phyloP scores from a whole-genome alignment of 2,888 invertebrate species.

The Thymelicus sylvestris region DNA sequence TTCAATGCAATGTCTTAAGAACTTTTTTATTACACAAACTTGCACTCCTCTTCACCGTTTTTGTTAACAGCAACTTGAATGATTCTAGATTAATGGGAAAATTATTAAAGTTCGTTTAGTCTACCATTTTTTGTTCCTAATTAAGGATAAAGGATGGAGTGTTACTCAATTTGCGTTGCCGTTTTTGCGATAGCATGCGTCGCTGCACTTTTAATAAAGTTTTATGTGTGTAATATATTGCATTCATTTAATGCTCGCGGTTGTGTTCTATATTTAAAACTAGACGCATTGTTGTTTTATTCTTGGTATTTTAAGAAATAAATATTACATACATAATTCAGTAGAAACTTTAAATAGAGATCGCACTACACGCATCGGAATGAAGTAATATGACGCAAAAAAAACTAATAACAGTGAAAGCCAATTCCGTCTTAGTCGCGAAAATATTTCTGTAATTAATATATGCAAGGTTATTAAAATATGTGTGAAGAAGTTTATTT shows the following conservation, averaged over 20 bases:
- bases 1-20: slow-evolving; percentile 50
- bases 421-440: background rate
- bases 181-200: slow-evolving; percentile 51
- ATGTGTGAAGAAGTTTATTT: background rate
- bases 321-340: slow-evolving; percentile 35
- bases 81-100: slow-evolving; percentile 50
- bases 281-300: slow-evolving; percentile 24
- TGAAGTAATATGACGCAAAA: slow-evolving; percentile 14
- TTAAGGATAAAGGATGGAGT: slow-evolving; percentile 52
- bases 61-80: slow-evolving; percentile 46
- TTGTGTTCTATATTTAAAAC: slow-evolving; percentile 34
- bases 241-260: slow-evolving; percentile 29
- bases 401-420: slow-evolving; percentile 15
- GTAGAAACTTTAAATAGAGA: slow-evolving; percentile 22
- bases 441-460: background rate
- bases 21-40: slow-evolving; percentile 35
- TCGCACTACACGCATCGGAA: slow-evolving; percentile 30
- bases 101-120: slow-evolving; percentile 51
- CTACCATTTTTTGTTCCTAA: slow-evolving; percentile 49
- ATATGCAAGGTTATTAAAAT: background rate
- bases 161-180: slow-evolving; percentile 50
- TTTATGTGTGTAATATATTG: slow-evolving; percentile 37
- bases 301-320: slow-evolving; percentile 27
- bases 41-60: slow-evolving; percentile 45
- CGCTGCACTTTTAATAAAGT: slow-evolving; percentile 38